phyloP scores from a whole-genome alignment of 2,113 vertebrate genomes.

The Phoxinus phoxinus region DNA sequence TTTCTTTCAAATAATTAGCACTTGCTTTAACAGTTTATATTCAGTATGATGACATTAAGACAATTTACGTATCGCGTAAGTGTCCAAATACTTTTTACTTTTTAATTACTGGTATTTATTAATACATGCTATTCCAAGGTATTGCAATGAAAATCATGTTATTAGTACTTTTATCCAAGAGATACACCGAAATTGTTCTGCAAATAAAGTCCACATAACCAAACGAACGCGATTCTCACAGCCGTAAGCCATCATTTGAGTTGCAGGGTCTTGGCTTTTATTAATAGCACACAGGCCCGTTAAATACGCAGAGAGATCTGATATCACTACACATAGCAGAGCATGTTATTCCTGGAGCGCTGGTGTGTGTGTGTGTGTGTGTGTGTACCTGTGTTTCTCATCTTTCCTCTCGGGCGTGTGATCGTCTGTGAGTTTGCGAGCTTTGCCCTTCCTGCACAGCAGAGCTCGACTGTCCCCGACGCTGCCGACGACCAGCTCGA shows the following conservation, averaged over 20 bases:
- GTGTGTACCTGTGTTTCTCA: slow-evolving; percentile 49
- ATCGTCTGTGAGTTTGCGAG: slow-evolving; percentile 59
- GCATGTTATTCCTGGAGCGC: neutral
- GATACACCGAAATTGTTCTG: neutral
- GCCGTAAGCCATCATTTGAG: neutral
- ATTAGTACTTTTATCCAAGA: neutral
- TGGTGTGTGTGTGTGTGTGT: neutral
- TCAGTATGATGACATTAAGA: too few relatives aligned
- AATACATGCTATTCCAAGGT: too few relatives aligned
- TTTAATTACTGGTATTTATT: too few relatives aligned
- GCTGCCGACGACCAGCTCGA: slow-evolving; percentile 94
- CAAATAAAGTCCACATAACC: neutral
- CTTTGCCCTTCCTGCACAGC: slow-evolving; percentile 92
- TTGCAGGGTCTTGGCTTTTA: neutral
- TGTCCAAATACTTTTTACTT: too few relatives aligned
- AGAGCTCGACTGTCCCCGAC: slow-evolving; percentile 96
- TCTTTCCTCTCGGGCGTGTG: slow-evolving; percentile 52
- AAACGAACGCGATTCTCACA: neutral
- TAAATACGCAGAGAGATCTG: neutral
- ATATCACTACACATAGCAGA: neutral
- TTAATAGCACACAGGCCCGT: slow-evolving; percentile 20
- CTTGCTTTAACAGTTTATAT: too few relatives aligned
- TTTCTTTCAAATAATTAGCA: too few relatives aligned
- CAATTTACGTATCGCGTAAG: too few relatives aligned
- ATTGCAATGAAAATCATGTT: too few relatives aligned